A percentile compares a stretch with the other conserved stretches of the same genome.
Conservation (phyloP, 30 jellyfish, hydroid and myxozoan species). For the Aurelia aurita complex sp. Pacific region DNA sequence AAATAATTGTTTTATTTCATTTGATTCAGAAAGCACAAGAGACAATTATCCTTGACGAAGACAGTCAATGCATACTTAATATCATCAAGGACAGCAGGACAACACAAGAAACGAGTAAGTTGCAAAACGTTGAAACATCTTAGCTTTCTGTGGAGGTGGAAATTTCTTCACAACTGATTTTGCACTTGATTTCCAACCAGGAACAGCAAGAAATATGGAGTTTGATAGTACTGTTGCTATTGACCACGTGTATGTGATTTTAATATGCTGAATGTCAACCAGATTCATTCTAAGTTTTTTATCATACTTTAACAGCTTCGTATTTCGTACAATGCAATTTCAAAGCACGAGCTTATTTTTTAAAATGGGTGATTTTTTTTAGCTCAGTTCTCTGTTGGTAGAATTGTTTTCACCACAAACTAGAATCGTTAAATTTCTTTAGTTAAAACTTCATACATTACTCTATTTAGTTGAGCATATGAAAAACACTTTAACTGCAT, state of each 20-base stretch:
- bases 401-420: no score
- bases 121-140: background rate
- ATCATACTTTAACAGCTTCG: background rate
- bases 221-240: background rate
- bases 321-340: background rate
- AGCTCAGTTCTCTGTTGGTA: no score
- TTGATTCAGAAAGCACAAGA: constrained; percentile 24
- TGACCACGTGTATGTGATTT: background rate
- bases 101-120: constrained; percentile 21
- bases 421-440: no score
- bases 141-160: no score
- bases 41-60: constrained; percentile 57
- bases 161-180: no score
- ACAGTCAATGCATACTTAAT: constrained; percentile 80
- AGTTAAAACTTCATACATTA: no score
- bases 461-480: no score
- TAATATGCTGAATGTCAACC: background rate
- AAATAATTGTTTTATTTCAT: background rate
- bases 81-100: constrained; percentile 47
- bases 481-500: no score
- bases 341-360: no score
- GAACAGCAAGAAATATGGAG: background rate
- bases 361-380: no score
- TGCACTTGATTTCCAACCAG: no score
- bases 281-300: background rate